phyloP scores from a whole-genome alignment of 2,113 vertebrate species.

The Podarcis raffonei region DNA sequence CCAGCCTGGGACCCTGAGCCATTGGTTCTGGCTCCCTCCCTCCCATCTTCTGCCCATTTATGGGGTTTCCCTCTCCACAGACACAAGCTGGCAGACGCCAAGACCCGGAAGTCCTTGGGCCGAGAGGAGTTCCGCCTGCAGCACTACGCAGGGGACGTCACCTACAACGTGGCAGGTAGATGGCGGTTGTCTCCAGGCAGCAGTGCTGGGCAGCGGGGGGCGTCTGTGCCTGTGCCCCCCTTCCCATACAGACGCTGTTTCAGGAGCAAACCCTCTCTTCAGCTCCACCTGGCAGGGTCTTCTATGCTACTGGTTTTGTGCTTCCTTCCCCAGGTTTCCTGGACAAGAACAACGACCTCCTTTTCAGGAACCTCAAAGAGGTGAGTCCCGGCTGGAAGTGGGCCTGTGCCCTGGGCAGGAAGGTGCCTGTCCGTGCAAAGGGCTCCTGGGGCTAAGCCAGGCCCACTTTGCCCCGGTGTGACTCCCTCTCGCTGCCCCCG shows the following conservation, averaged over 20 bases:
- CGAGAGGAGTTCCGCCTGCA: conserved; percentile 92
- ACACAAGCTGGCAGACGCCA: conserved; percentile 96
- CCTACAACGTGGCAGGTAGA: conserved; percentile 92
- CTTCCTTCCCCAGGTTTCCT: conserved; percentile 86
- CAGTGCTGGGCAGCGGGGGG: background rate
- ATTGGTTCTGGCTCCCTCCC: background rate
- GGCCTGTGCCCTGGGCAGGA: background rate
- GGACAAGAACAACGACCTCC: conserved; percentile 99
- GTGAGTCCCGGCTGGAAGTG: conserved; percentile 70
- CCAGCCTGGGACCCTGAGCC: no score
- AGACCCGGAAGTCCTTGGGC: conserved; percentile 90
- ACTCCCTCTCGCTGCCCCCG: background rate
- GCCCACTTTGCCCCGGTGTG: background rate
- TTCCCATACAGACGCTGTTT: background rate
- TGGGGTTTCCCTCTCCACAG: conserved; percentile 65
- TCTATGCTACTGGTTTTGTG: background rate
- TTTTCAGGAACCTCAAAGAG: conserved; percentile 98
- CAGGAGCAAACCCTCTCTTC: no score
- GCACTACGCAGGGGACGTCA: conserved; percentile 97
- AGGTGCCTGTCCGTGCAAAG: background rate
- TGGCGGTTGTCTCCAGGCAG: fast-evolving
- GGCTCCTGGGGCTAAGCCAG: background rate
- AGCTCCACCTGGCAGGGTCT: background rate
- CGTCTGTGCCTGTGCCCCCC: background rate
- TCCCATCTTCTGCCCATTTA: background rate